Percentiles rank a stretch among this genome's conserved stretches.
Conservation (phyloP, 92 coral and sea anemone genomes). For the Anthopleura xanthogrammica region DNA sequence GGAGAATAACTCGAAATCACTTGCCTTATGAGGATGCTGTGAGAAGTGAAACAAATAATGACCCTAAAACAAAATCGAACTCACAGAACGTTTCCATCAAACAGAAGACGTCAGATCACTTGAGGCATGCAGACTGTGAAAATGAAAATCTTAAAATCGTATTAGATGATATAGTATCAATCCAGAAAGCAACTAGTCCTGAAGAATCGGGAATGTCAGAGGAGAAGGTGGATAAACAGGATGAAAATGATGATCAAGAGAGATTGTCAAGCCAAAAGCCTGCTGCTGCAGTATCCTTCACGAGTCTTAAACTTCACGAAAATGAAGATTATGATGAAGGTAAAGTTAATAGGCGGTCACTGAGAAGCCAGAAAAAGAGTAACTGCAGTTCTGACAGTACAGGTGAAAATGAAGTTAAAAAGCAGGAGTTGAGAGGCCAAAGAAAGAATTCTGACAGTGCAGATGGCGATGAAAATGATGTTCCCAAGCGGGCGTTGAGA, state of each 20-base stretch:
- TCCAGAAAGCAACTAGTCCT: neutral
- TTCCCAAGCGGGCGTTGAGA: neutral
- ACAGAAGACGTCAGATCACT: neutral
- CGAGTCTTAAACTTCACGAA: neutral
- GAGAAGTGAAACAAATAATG: neutral
- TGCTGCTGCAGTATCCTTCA: neutral
- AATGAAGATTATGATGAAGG: neutral
- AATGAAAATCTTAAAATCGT: neutral
- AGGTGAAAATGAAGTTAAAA: too few species aligned
- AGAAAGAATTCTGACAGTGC: neutral
- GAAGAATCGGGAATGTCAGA: neutral
- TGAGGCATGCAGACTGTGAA: neutral
- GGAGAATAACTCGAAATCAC: slow-evolving; percentile 17
- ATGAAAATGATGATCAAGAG: neutral
- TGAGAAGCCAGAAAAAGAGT: too few species aligned
- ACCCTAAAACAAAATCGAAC: neutral
- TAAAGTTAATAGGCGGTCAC: neutral
- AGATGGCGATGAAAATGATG: neutral
- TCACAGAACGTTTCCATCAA: neutral
- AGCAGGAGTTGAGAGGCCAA: too few species aligned
- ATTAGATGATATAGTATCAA: neutral
- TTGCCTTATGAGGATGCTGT: neutral
- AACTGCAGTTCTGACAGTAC: too few species aligned
- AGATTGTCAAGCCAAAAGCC: neutral
- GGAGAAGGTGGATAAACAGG: neutral